These are phyloP conservation scores for Leptopilina clavipes DNA, from an alignment of 1,140 invertebrate genomes.

Conservation along the genomic window DNA sequence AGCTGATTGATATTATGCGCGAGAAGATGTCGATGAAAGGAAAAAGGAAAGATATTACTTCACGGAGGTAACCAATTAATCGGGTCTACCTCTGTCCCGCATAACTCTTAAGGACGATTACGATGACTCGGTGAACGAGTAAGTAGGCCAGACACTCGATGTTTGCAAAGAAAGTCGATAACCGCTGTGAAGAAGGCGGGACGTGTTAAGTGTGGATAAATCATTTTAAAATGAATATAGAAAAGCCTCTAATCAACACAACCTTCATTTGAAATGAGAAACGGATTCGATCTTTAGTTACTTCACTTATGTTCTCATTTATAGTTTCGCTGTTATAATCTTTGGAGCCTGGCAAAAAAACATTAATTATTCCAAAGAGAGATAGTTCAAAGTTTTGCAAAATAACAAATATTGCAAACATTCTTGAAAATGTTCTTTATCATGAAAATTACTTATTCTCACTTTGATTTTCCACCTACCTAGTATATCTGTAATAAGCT, in stretches of 20 bases:
- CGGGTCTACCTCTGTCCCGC: constrained; percentile 10
- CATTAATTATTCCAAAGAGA: constrained; percentile 59
- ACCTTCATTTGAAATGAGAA: constrained; percentile 53
- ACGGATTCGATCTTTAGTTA: constrained; percentile 48
- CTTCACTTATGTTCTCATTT: constrained; percentile 50
- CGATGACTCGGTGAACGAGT: constrained; percentile 52
- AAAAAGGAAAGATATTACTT: constrained; percentile 45
- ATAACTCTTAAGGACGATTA: constrained; percentile 43
- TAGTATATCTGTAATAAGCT: not conserved
- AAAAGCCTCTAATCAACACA: constrained; percentile 50
- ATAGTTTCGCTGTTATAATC: constrained; percentile 55
- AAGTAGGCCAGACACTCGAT: constrained; percentile 58
- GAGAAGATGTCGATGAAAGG: constrained; percentile 19
- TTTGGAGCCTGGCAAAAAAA: constrained; percentile 58
- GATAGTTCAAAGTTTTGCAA: too few species aligned
- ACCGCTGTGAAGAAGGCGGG: constrained; percentile 48
- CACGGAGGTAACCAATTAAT: constrained; percentile 25
- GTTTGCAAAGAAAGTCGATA: constrained; percentile 53
- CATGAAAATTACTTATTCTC: too few species aligned
- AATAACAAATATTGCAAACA: not conserved
- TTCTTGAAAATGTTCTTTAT: too few species aligned
- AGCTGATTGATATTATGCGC: constrained; percentile 19
- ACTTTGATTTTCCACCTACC: too few species aligned
- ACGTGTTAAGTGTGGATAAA: constrained; percentile 54
- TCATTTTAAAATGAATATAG: constrained; percentile 56